phyloP scores from a whole-genome alignment of 2,113 vertebrate species.

The Himantopus leucocephalus region DNA sequence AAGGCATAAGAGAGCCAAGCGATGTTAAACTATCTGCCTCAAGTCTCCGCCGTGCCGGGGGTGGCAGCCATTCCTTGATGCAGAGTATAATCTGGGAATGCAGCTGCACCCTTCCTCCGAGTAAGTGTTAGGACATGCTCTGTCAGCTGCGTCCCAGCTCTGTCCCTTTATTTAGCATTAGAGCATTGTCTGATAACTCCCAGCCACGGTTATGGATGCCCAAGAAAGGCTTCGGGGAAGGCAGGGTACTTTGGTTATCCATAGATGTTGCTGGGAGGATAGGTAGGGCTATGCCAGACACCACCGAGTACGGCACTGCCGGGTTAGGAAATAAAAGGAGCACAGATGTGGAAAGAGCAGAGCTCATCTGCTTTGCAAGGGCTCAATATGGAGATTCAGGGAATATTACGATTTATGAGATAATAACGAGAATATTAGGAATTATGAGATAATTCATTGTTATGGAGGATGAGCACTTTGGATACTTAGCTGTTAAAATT shows the following conservation, averaged over 20 bases:
- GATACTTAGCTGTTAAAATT: not conserved
- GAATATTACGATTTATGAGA: not conserved
- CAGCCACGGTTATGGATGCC: not conserved
- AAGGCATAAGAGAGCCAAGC: not conserved
- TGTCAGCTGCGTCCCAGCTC: constrained; percentile 79
- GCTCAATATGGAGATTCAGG: not conserved
- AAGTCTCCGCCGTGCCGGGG: not conserved
- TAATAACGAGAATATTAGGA: not conserved
- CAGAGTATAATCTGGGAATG: constrained; percentile 67
- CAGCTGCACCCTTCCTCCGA: constrained; percentile 67
- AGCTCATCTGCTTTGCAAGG: not conserved
- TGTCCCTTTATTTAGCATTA: constrained; percentile 50
- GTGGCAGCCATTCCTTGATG: not conserved
- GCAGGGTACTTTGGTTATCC: not conserved
- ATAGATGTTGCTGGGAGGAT: not conserved
- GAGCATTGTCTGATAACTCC: not conserved
- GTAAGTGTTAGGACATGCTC: constrained; percentile 69
- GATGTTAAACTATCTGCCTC: not conserved
- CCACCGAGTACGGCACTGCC: not conserved
- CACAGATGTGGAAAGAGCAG: not conserved
- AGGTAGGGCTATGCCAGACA: not conserved
- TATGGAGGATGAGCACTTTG: not conserved
- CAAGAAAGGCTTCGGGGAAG: not conserved
- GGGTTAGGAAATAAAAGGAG: not conserved
- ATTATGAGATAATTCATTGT: not conserved